Evolutionary conservation across 2,113 vertebrate species (phyloP).

Genomic region (Struthio camelus): DNA sequence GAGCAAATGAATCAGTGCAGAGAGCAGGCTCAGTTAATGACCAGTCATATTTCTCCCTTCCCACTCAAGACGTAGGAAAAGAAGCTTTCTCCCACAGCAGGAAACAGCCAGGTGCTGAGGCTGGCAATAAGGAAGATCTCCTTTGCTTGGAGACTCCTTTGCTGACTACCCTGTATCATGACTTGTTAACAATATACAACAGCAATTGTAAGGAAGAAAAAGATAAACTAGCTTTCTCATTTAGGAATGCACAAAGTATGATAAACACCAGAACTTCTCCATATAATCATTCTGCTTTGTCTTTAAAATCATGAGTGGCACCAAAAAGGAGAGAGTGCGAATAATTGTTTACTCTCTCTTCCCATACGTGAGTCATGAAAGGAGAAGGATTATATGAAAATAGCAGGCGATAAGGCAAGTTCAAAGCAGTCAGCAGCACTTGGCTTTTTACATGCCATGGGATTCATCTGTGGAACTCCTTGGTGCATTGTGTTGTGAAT

Average conservation of each 20-base stretch:
- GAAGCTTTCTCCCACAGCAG: background rate
- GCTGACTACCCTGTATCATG: background rate
- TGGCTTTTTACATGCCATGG: background rate
- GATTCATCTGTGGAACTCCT: background rate
- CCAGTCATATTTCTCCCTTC: background rate
- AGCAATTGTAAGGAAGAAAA: background rate
- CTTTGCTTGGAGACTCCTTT: background rate
- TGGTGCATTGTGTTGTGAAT: background rate
- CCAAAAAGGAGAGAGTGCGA: background rate
- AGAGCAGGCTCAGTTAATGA: background rate
- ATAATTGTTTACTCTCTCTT: background rate
- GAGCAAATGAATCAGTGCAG: background rate
- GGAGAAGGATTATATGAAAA: background rate
- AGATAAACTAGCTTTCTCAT: background rate
- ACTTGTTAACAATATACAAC: background rate
- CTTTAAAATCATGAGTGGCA: background rate
- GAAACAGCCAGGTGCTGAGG: background rate
- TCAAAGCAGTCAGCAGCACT: background rate
- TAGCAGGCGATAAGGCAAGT: background rate
- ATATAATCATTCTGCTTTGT: background rate
- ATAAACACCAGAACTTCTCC: background rate
- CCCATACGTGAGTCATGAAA: accelerated
- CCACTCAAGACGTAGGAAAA: background rate
- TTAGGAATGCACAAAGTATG: background rate
- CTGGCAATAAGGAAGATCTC: background rate